Base-by-base conservation (phyloP, 2,888 invertebrate genomes). In the Tortrix viridana region DNA sequence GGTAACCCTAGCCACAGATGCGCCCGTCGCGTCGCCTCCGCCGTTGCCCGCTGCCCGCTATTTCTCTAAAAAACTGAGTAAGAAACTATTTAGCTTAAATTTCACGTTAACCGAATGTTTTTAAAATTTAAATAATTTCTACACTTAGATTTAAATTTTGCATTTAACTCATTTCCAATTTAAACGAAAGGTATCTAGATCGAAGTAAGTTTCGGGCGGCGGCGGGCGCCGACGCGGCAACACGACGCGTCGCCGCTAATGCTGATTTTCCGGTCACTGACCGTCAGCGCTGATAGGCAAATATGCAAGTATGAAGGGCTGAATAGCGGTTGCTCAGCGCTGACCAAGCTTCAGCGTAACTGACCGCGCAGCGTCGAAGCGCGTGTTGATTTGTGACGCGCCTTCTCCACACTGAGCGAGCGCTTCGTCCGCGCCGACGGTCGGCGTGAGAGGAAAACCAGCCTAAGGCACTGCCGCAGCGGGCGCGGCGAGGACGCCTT, bases 391-490 rank as follows among this genome's bases (percentile, higher is more conserved):
- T n/a, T n/a, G n/a, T n/a, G 7, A 4, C 18, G 44, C 19, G 19
- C 18, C 7, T 9, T 16, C 9, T 9, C 6, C 44, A 12, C 22
- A 5, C 14, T n/a, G 14, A 20, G 19, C 19, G 38, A 46, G 54
- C 48, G 62, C 37, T 18, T 49, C 65, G 66, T 66, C 60, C 62
- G 65, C 66, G 63, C 69, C 67, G 65, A 68, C 26, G 55, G 7
- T 14, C 56, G 56, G 32, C 65, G 69, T 66, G 68, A 32, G 32
- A 32, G 32, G 32, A 32, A 32, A 32, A 65, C 64, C 68, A 72
- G 71, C 71, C 72, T 72, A 74, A 74, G 88, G 88, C 88, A 86
- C 88, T 85, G 83, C 80, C 79, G 81, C 84, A 80, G 80, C 79
- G 72, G 71, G 69, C 71, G 71, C 72, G 71, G 71, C 68, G 65